phyloP scores from a whole-genome alignment of 1,140 invertebrate species.

The Babylonia areolata region DNA sequence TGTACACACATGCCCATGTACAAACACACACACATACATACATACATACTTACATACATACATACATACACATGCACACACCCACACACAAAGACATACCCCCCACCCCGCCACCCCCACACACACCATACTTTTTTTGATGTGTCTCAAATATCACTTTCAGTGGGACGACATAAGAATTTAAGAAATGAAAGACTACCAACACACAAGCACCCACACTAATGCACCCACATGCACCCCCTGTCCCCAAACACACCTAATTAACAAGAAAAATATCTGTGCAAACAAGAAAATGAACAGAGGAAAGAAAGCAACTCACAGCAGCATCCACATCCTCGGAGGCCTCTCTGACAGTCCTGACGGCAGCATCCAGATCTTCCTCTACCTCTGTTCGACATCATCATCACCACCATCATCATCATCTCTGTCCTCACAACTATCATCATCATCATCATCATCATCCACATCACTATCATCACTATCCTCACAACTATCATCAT shows the following conservation, averaged over 20 bases:
- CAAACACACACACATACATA: too few relatives aligned
- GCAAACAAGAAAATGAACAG: too few relatives aligned
- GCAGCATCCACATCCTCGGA: conserved; percentile 61
- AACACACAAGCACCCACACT: background rate
- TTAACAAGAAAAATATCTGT: background rate
- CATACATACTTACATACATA: too few relatives aligned
- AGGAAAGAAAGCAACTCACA: conserved; percentile 57
- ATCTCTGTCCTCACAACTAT: background rate
- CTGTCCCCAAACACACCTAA: too few relatives aligned
- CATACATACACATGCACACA: too few relatives aligned
- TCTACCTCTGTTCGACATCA: conserved; percentile 48
- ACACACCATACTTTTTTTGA: too few relatives aligned
- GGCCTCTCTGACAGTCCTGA: conserved; percentile 65
- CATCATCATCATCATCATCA: background rate
- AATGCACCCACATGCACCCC: background rate
- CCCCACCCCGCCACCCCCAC: too few relatives aligned
- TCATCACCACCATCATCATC: background rate
- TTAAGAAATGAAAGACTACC: too few relatives aligned
- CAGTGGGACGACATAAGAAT: too few relatives aligned
- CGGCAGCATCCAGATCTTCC: conserved; percentile 68
- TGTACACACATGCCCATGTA: too few relatives aligned
- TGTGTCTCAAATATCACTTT: too few relatives aligned
- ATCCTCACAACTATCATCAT: background rate
- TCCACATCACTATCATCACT: background rate
- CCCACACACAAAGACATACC: too few relatives aligned